Evolutionary conservation across 2,113 vertebrate species (phyloP), one percentile per base, ranked within the genome.

Genomic region (Salminus brasiliensis): DNA sequence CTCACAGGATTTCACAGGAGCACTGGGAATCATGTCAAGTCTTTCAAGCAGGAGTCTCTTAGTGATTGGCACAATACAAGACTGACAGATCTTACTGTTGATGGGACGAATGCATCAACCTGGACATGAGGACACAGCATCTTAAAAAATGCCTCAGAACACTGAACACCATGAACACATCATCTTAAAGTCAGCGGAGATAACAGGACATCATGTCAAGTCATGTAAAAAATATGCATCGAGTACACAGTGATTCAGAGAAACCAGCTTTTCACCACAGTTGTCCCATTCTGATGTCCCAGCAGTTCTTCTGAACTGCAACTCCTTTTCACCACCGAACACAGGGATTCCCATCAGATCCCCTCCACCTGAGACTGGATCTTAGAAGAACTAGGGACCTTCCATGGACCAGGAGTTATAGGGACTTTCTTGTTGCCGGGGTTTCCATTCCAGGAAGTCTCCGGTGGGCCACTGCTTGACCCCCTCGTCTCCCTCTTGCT

Each of bases 401-500:
- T 97, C 97, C 97, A 99, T 0, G 97, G 97, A 2, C 97, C 97
- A 0, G 97, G 97, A 45, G 94, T 95, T 81, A 99, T 95, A 0
- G 91, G 89, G 2, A 92, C 39, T 88, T 94, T 98, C 92, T 93
- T 97, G 59, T 65, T 87, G 4, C 88, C 81, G 52, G 87, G 82
- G 68, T 84, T 88, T 0, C 89, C 87, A 32, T 88, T 94, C 89
- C 82, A 87, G 74, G 77, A 70, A n/a, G 85, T 88, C 73, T 92
- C 91, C 80, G 72, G 92, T 74, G 83, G 83, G 90, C 85, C 83
- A 62, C 84, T 89, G 84, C 84, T 90, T 0, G 88, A 91, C 12
- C 87, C 88, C 72, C 88, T 84, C n/a, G 81, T 85, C n/a, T 92
- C 90, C 74, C 81, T 90, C 47, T 78, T 86, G 4, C 49, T 78